Base-by-base conservation (phyloP, 1,140 invertebrate genomes). In the Euura saliciscinereae region DNA sequence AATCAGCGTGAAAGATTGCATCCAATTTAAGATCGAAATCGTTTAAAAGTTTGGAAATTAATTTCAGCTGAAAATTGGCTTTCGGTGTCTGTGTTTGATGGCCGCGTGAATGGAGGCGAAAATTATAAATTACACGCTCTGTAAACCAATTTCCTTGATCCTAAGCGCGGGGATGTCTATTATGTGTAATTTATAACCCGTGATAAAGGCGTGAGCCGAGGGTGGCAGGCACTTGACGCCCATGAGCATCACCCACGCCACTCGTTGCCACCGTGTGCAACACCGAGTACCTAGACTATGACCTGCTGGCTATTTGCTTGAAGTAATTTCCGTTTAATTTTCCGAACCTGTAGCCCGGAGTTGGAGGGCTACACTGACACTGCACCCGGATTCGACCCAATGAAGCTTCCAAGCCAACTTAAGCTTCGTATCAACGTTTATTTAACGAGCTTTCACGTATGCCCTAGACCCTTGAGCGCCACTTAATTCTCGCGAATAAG, bases 281-380 rank as follows among this genome's bases (percentile, higher is more conserved):
- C 28, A 28, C 28, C 28, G 28, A 28, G 28, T 28, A 28, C 28
- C 0, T 28, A 28, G 28, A 59, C 10, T 59, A 59, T 59, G 28
- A 59, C 51, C 51, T n/a, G 6, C 51, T n/a, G 51, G 13, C 51
- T n/a, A 59, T 59, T 59, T 59, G 51, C 51, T 59, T 59, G 13
- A 59, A 59, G 51, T 59, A 59, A 59, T 59, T 59, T 59, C 51
- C 51, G 51, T 59, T 59, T n/a, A 59, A 59, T 59, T 59, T 59
- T 59, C 51, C 28, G 51, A 6, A 59, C 13, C 51, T 59, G 8
- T 8, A 59, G 10, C 3, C 13, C 13, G 8, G 51, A 59, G 13
- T 59, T 6, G 51, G 13, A 59, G 28, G 28, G 28, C 28, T 59
- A 11, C 13, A 59, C 51, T 8, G 8, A 6, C 13, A 11, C 51